Base-by-base conservation (phyloP, 64 coral and sea anemone species). In the Orbicella faveolata region DNA sequence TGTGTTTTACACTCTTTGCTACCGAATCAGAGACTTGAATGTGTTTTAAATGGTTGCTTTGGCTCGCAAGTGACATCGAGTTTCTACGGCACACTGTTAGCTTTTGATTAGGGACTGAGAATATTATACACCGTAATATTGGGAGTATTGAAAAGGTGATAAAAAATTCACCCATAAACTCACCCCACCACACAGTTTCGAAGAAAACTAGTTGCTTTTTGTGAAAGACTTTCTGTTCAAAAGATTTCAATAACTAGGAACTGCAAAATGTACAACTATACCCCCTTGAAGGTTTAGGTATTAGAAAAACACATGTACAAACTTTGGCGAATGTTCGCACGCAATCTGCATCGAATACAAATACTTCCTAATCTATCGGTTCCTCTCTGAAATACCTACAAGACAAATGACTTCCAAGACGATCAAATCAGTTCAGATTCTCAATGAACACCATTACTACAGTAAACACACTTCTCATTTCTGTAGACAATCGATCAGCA, bases 401-500 rank as follows among this genome's bases (percentile, higher is more conserved):
- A 85, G 64, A 72, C 72, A n/a, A 85, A 70, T 85, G 23, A 70
- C 82, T 18, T 85, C n/a, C 19, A 85, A 85, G 68, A 72, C 39
- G 23, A 85, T 37, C 37, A 73, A 85, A 72, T 73, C 44, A 73
- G 67, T 52, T 44, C 64, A 85, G 63, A 44, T 25, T 53, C 41
- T 85, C 34, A 33, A 85, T 52, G 64, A 17, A 52, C 18, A 66
- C 14, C 61, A 72, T 85, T 44, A 26, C 37, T 85, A 52, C 23
- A 72, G 63, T 68, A 85, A 85, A 85, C 63, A 85, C 20, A 41
- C 64, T 44, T 72, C 66, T 30, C 65, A 19, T 25, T 15, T 70
- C 82, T 85, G 82, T 52, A 30, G 36, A 72, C 64, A 85, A 72
- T 73, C 63, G 63, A 73, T 85, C 82, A 85, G 52, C 82, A 73